Conservation (phyloP, 2,797 vertebrate genomes). For the Schizothorax lantsangensis region DNA sequence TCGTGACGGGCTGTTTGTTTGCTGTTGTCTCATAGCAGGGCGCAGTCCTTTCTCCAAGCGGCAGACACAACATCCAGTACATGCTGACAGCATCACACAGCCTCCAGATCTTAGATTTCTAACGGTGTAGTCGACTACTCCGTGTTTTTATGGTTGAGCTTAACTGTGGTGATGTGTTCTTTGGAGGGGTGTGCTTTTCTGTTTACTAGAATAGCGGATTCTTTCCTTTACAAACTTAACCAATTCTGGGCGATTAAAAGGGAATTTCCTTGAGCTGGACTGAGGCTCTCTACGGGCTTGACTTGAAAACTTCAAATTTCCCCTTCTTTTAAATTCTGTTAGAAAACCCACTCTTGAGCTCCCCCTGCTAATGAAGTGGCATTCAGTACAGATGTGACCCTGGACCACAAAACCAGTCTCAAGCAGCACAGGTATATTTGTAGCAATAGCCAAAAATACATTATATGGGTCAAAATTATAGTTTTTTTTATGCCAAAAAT, state of each 20-base stretch:
- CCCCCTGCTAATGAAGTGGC: neutral
- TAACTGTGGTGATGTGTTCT: neutral
- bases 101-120: constrained; percentile 63
- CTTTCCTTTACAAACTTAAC: neutral
- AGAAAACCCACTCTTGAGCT: neutral
- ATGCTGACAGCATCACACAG: constrained; percentile 78
- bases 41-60: constrained; percentile 75
- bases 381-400: neutral
- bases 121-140: constrained; percentile 30
- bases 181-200: constrained; percentile 15
- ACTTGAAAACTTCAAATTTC: neutral
- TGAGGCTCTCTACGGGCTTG: neutral
- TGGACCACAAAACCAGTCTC: neutral
- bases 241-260: neutral
- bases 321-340: neutral
- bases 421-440: neutral
- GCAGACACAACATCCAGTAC: constrained; percentile 84
- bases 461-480: neutral
- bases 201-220: neutral
- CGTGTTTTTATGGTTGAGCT: constrained; percentile 20
- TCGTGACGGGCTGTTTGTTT: constrained; percentile 79
- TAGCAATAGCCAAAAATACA: neutral
- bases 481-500: neutral
- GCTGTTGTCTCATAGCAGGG: constrained; percentile 82
- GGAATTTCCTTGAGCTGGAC: neutral